These are phyloP conservation scores for Ladona fulva DNA, from an alignment of 1,140 invertebrate genomes.

Conservation along the genomic window DNA sequence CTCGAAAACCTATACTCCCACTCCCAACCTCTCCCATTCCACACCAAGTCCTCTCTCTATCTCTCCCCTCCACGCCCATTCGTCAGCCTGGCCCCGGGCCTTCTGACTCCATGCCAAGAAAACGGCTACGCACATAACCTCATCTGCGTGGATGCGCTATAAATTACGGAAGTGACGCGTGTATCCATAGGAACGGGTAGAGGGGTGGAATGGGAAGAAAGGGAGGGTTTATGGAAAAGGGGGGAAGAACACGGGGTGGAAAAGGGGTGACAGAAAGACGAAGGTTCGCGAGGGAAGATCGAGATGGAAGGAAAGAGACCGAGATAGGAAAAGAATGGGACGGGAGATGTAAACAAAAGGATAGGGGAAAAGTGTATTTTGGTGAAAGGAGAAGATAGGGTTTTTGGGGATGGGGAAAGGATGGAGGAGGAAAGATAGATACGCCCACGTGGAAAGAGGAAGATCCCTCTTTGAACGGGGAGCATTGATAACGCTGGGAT, in stretches of 20 bases:
- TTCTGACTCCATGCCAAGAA: neutral
- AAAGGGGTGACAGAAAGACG: neutral
- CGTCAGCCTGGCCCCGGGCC: neutral
- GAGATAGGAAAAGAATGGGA: neutral
- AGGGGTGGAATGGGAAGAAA: neutral
- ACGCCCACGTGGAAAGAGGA: no score
- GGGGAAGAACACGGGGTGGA: neutral
- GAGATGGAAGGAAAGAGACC: neutral
- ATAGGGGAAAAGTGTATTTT: neutral
- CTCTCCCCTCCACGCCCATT: neutral
- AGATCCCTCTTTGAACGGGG: no score
- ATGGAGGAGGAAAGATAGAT: no score
- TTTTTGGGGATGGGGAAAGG: no score
- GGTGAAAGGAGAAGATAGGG: no score
- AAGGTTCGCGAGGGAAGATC: neutral
- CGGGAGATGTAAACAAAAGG: neutral
- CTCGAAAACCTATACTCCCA: neutral
- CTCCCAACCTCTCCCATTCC: neutral
- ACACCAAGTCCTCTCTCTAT: neutral
- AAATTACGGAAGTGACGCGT: conserved; percentile 1
- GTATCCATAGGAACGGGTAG: neutral
- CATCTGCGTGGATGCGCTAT: conserved; percentile 1
- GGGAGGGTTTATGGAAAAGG: neutral
- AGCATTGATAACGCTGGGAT: no score
- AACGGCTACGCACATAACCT: neutral